phyloP scores from a whole-genome alignment of 1,140 invertebrate species.

The Drosophila carrolli region DNA sequence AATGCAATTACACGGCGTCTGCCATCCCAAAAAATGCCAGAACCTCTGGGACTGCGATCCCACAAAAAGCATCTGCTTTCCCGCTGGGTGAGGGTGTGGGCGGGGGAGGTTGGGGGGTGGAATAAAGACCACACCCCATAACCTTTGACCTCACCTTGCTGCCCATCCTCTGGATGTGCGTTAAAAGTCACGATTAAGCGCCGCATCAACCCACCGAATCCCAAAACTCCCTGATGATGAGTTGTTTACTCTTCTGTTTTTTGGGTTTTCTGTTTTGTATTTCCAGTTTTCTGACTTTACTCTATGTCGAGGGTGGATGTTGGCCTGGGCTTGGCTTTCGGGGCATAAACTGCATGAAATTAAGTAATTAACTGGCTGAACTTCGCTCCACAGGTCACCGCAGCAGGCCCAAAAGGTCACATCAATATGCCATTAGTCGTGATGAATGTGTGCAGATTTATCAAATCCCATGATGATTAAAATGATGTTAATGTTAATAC shows the following conservation, averaged over 20 bases:
- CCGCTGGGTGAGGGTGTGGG: conserved; percentile 8
- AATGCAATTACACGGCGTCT: conserved; percentile 64
- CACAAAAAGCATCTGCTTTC: conserved; percentile 43
- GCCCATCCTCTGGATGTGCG: conserved; percentile 37
- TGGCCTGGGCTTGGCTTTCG: conserved; percentile 55
- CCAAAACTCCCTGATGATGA: conserved; percentile 13
- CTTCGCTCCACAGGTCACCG: conserved; percentile 39
- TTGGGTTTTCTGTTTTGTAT: conserved; percentile 7
- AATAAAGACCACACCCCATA: conserved; percentile 43
- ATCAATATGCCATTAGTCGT: conserved; percentile 23
- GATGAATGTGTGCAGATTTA: conserved; percentile 57
- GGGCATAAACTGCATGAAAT: conserved; percentile 78
- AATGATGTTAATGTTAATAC: background rate
- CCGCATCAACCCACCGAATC: conserved; percentile 34
- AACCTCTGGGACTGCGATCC: conserved; percentile 51
- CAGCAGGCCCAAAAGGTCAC: conserved; percentile 33
- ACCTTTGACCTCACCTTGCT: conserved; percentile 44
- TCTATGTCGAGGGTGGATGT: conserved; percentile 23
- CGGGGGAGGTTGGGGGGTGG: background rate
- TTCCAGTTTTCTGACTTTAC: conserved; percentile 15
- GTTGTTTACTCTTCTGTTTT: conserved; percentile 1
- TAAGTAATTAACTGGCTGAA: conserved; percentile 71
- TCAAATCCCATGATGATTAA: conserved; percentile 7
- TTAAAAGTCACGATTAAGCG: conserved; percentile 76
- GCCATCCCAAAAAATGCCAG: conserved; percentile 58